Evolutionary conservation across 1,140 invertebrate species (phyloP).

Genomic region (Polypedilum pembai): DNA sequence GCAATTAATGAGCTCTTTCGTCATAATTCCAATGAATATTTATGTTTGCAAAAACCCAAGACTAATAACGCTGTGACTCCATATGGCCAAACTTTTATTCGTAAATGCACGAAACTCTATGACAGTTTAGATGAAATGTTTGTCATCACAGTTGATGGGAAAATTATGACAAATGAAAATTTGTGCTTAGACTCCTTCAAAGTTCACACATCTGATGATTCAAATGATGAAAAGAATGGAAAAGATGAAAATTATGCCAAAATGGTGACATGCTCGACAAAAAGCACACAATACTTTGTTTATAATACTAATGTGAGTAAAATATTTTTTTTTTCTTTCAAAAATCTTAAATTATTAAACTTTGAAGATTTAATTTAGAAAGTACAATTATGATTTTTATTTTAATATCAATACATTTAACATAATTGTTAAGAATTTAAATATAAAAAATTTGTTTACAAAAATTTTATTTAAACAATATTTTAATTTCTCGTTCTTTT

Average conservation of each 20-base stretch:
- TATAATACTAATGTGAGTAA: conserved; percentile 25
- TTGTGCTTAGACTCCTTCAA: conserved; percentile 37
- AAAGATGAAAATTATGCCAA: not conserved
- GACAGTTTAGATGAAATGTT: conserved; percentile 62
- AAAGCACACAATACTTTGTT: conserved; percentile 1
- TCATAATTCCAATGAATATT: conserved; percentile 33
- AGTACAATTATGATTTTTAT: too few relatives aligned
- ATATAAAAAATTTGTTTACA: too few relatives aligned
- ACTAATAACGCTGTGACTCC: conserved; percentile 33
- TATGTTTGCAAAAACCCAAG: conserved; percentile 29
- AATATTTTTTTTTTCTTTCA: too few relatives aligned
- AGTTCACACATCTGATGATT: not conserved
- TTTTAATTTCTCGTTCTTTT: too few relatives aligned
- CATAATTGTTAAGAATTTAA: not conserved
- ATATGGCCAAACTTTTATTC: conserved; percentile 51
- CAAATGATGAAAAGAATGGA: not conserved
- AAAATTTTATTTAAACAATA: too few relatives aligned
- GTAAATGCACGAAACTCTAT: conserved; percentile 45
- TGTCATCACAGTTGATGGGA: conserved; percentile 58
- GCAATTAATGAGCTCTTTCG: not conserved
- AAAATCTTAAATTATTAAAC: too few relatives aligned
- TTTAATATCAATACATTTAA: too few relatives aligned
- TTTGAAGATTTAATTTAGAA: too few relatives aligned
- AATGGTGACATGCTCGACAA: conserved; percentile 18
- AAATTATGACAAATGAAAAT: conserved; percentile 43